Base-by-base conservation (phyloP, 2,888 invertebrate species). In the Cephus sareptanus region DNA sequence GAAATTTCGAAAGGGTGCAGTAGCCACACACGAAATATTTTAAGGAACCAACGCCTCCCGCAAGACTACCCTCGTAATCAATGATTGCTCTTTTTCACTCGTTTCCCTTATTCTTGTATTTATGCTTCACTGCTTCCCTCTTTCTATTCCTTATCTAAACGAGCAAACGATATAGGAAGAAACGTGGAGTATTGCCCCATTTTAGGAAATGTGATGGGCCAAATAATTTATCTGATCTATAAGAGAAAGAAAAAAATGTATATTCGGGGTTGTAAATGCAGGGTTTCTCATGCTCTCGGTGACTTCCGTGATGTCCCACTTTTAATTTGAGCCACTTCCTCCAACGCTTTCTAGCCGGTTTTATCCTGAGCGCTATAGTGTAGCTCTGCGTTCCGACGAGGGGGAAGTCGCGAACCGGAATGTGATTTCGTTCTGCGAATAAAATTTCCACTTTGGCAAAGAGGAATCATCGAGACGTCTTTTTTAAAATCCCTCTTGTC, bases 81-180 rank as follows among this genome's bases (percentile, higher is more conserved):
- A 6, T 0, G 9, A 23, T 56, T 56, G 23, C 40, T 56, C 40
- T 23, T 56, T 23, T 56, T 56, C 40, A 23, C 6, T 56, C 40
- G 23, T 56, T 56, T 40, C 40, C 40, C 40, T 40, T 40, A 6
- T 40, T 15, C 15, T 40, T 40, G 1, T 9, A 56, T 56, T 6
- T 56, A 13, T 74, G 76, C 69, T 37, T 37, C 37, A 74, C 73
- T 40, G 77, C 69, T 71, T 76, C 75, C 71, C 56, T 40, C 75
- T 33, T n/a, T 75, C 69, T 34, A 34, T n/a, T 76, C 71, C 75
- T 56, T 23, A 23, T 56, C 6, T 9, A 23, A 23, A 56, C 40
- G 40, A 56, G 40, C 23, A 15, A 6, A 23, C 40, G 40, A 23
- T 6, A 23, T 15, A 56, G 23, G 23, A 23, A 56, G 15, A 40